Base-by-base conservation (phyloP, 2,113 vertebrate species). In the Psittacara wagleri region DNA sequence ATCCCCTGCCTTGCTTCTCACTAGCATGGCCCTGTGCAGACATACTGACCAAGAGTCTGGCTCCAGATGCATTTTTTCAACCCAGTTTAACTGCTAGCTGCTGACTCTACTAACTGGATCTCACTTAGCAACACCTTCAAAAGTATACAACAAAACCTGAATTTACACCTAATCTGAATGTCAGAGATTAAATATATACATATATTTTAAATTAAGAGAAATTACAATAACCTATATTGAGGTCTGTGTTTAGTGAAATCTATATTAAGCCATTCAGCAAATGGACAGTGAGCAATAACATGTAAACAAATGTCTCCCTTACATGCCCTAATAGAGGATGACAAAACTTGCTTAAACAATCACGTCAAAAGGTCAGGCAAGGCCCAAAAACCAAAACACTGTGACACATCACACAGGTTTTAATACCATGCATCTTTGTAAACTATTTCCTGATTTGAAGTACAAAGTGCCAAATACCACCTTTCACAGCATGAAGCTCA, bases 1-100 rank as follows among this genome's bases (percentile, higher is more conserved):
- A 6, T n/a, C 39, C 31, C 1, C 1, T 9, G 24, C 13, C 39
- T 14, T 6, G 2, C 9, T 43, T 63, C 59, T 41, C 1, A 0
- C 23, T 64, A 46, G 37, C 37, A 70, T 3, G 46, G 52, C 19
- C 25, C 28, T 13, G 7, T 39, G 52, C 61, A 74, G 52, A 37
- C 6, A 8, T 49, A 24, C 59, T 39, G 33, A 73, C 24, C 10
- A 4, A 37, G 4, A 7, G 7, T 23, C 37, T 57, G n/a, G 46
- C 31, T 83, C n/a, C 57, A 68, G 49, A 29, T 24, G 25, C 19
- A 13, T 27, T 73, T 70, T 70, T 61, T 70, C 57, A 69, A 11
- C 17, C 31, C 23, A 41, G 39, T 19, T 39, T 57, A 76, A 51
- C 18, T n/a, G 37, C 43, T 15, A 90, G 6, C 20, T 64, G 67